phyloP scores from a whole-genome alignment of 1,140 invertebrate species.

The Drosophila rhopaloa region DNA sequence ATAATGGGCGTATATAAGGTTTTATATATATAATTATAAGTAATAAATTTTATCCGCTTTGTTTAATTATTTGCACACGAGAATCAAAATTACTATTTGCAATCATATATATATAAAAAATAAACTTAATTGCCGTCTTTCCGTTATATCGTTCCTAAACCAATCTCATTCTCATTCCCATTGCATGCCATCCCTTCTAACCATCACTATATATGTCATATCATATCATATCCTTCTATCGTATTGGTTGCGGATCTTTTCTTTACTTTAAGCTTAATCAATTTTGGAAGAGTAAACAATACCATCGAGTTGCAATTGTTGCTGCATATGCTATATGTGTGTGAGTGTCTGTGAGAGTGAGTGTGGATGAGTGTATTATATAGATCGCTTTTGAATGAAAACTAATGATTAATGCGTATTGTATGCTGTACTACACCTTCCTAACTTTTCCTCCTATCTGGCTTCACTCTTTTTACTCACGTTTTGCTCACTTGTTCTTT shows the following conservation, averaged over 20 bases:
- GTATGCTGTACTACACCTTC: slow-evolving; percentile 70
- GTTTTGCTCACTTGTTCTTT: slow-evolving; percentile 56
- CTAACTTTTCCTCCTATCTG: slow-evolving; percentile 25
- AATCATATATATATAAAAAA: slow-evolving; percentile 83
- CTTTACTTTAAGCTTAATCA: slow-evolving; percentile 80
- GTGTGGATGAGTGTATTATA: slow-evolving; percentile 55
- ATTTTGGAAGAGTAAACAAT: slow-evolving; percentile 84
- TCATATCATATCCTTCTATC: slow-evolving; percentile 50
- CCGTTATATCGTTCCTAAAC: slow-evolving; percentile 42
- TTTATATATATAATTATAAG: slow-evolving; percentile 79
- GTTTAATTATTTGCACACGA: slow-evolving; percentile 82
- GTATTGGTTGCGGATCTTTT: slow-evolving; percentile 47
- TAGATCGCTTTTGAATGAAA: slow-evolving; percentile 76
- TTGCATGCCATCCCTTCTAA: slow-evolving; percentile 44
- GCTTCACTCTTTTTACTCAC: slow-evolving; percentile 48
- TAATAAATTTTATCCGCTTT: slow-evolving; percentile 78
- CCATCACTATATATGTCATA: slow-evolving; percentile 44
- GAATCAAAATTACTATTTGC: slow-evolving; percentile 83
- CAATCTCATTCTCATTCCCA: slow-evolving; percentile 28
- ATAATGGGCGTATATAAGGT: slow-evolving; percentile 68
- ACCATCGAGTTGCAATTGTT: slow-evolving; percentile 81
- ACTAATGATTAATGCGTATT: slow-evolving; percentile 78
- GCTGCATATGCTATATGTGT: slow-evolving; percentile 71
- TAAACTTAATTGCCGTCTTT: slow-evolving; percentile 80
- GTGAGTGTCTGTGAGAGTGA: slow-evolving; percentile 35